These are phyloP conservation scores for Drosophila subpulchrella DNA, from an alignment of 1,140 invertebrate species.

Conservation along the genomic window DNA sequence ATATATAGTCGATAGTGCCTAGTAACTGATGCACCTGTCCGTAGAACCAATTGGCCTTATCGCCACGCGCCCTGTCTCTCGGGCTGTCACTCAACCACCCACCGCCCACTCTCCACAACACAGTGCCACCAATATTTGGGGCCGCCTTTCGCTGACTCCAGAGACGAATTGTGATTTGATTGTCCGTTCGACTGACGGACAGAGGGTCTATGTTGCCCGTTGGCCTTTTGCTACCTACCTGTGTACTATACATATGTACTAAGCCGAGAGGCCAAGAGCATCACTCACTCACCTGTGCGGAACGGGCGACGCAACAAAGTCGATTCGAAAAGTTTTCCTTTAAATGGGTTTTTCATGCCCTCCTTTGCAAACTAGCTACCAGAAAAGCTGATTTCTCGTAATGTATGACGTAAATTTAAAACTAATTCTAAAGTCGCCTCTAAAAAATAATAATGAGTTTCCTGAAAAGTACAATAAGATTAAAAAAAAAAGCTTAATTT, in stretches of 20 bases:
- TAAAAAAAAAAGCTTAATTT: too few species aligned
- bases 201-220: conserved; percentile 51
- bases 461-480: too few species aligned
- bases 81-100: conserved; percentile 41
- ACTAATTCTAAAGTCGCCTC: too few species aligned
- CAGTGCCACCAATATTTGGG: conserved; percentile 25
- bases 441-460: too few species aligned
- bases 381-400: not conserved
- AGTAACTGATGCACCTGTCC: conserved; percentile 57
- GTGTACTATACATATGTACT: conserved; percentile 16
- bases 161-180: conserved; percentile 69
- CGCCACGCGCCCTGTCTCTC: conserved; percentile 53
- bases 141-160: conserved; percentile 14
- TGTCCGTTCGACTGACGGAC: conserved; percentile 57
- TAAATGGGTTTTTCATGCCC: not conserved
- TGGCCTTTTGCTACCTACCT: conserved; percentile 66
- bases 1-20: conserved; percentile 42
- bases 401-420: too few species aligned
- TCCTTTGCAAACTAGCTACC: not conserved
- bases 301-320: conserved; percentile 35
- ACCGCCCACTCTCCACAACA: conserved; percentile 37
- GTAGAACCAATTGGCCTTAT: conserved; percentile 56
- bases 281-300: conserved; percentile 74
- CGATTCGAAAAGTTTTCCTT: conserved; percentile 17
- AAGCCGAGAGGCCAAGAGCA: conserved; percentile 55